Percentiles rank a stretch among this genome's conserved stretches.
Evolutionary conservation across 2,888 invertebrate species (phyloP).

Genomic region (Allygus modestus): DNA sequence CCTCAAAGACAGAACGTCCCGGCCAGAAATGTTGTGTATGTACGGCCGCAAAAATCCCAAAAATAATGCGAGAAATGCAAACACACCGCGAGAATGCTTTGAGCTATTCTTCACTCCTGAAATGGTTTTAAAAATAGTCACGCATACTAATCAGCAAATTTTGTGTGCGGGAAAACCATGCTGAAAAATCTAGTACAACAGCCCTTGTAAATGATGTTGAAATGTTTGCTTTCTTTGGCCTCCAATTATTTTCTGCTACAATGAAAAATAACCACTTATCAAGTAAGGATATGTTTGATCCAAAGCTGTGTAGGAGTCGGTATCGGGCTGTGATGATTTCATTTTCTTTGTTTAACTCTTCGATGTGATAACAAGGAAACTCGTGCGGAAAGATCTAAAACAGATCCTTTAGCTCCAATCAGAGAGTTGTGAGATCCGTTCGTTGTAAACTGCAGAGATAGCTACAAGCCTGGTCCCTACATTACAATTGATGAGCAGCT

Average conservation of each 20-base stretch:
- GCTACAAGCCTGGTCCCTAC: conserved; percentile 67
- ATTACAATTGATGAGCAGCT: conserved; percentile 69
- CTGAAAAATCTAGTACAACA: conserved; percentile 30
- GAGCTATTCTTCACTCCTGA: conserved; percentile 43
- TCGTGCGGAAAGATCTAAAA: conserved; percentile 41
- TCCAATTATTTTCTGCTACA: conserved; percentile 30
- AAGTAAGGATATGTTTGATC: conserved; percentile 42
- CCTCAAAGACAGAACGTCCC: conserved; percentile 33
- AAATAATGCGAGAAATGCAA: conserved; percentile 44
- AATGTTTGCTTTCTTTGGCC: conserved; percentile 35
- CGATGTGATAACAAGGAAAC: conserved; percentile 63
- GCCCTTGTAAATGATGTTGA: conserved; percentile 22
- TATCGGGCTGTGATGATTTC: conserved; percentile 51
- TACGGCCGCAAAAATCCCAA: conserved; percentile 15
- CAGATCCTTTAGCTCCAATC: conserved; percentile 55
- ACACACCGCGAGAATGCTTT: conserved; percentile 33
- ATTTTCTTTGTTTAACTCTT: conserved; percentile 50
- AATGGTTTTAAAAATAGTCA: conserved; percentile 31
- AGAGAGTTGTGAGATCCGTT: conserved; percentile 54
- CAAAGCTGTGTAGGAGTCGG: conserved; percentile 38
- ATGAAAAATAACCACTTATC: conserved; percentile 48
- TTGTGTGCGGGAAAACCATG: conserved; percentile 20
- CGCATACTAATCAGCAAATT: conserved; percentile 44
- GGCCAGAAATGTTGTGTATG: conserved; percentile 21
- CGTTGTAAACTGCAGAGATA: conserved; percentile 43